Evolutionary conservation across 2,797 vertebrate genomes (phyloP), one percentile per base, ranked within the genome.

Genomic region (Allobates femoralis): DNA sequence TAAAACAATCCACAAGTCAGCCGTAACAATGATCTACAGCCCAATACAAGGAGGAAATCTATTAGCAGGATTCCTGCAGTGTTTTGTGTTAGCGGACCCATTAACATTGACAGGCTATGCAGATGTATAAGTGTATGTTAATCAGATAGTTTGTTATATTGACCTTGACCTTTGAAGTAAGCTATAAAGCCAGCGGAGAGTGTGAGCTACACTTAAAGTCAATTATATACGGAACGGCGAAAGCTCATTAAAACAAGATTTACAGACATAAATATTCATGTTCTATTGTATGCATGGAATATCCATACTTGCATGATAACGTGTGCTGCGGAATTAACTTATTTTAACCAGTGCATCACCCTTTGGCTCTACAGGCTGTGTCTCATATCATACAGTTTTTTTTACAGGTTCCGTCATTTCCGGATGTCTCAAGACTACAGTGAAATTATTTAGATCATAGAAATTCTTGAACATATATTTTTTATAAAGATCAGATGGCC

Each of bases 241-340:
- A 73, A 55, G 28, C 32, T 83, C 53, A 83, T 83, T 83, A 83
- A 73, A 56, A 73, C 34, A 73, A 73, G 81, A 71, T 58, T 73
- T 73, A 83, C 51, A 73, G 81, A 6, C 53, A 58, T 83, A 46
- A 34, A 83, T 83, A 83, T 73, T 73, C 67, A 83, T 83, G 53
- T 41, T 11, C 66, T 37, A 41, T 23, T 58, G 66, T 82, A 32
- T 28, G 55, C 32, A 26, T 69, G 51, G 30, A 55, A 71, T 71
- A 58, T 41, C 34, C 58, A 73, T 26, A 64, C 37, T 53, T 64
- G 37, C 58, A 80, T 66, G 60, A 19, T 14, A 15, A 3, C n/a
- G 34, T 30, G 11, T 67, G 41, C 21, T 53, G 19, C 30, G 8
- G 7, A 41, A 58, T 37, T 53, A 73, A 82, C 51, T 18, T 7